Evolutionary conservation across 2,797 vertebrate genomes (phyloP).

Genomic region (Danio albolineatus): DNA sequence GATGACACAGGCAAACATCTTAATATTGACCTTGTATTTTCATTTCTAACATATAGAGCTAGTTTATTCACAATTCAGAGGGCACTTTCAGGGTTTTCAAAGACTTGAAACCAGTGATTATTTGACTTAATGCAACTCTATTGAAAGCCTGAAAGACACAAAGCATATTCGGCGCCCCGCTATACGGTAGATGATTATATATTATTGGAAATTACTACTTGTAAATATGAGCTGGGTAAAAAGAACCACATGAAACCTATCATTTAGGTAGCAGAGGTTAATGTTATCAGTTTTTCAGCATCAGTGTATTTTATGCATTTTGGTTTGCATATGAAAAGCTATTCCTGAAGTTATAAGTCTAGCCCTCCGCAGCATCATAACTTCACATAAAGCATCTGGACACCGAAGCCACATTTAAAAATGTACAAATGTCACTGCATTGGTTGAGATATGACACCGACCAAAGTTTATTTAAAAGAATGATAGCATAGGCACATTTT

Average conservation of each 20-base stretch:
- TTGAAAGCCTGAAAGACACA: conserved; percentile 6
- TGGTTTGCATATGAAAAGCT: conserved; percentile 12
- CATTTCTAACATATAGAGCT: neutral
- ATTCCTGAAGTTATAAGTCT: neutral
- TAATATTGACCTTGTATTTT: conserved; percentile 8
- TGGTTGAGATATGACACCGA: conserved; percentile 23
- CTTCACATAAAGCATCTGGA: conserved; percentile 15
- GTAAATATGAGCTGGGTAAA: conserved; percentile 12
- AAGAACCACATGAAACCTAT: neutral
- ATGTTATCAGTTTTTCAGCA: neutral
- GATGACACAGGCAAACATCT: neutral
- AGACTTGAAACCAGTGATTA: neutral
- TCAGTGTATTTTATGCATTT: neutral
- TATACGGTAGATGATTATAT: conserved; percentile 15
- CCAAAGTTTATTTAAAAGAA: conserved; percentile 29
- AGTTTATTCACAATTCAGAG: neutral
- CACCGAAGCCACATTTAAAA: neutral
- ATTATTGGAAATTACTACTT: conserved; percentile 9
- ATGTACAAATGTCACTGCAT: conserved; percentile 21
- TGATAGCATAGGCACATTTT: neutral
- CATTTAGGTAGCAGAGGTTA: conserved; percentile 1
- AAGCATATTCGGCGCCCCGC: neutral
- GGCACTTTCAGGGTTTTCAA: neutral
- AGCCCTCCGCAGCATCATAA: neutral
- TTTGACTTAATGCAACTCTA: neutral